Percentiles rank a stretch among this genome's conserved stretches.
These are phyloP conservation scores for Drosophila willistoni DNA, from an alignment of 1,140 invertebrate genomes.

Conservation along the genomic window DNA sequence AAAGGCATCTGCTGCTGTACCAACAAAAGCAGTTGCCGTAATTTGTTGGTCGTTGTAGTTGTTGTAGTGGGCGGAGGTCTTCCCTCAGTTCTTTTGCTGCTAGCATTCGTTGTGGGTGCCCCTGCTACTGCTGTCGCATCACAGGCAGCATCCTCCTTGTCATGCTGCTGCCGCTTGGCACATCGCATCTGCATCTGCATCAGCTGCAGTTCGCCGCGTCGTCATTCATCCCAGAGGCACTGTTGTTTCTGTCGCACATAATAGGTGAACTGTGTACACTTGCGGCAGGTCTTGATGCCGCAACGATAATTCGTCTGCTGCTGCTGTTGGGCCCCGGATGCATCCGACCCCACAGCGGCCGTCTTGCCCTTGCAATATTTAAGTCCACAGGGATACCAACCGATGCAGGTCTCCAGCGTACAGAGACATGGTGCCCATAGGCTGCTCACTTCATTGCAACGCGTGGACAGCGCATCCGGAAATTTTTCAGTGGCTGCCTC, in stretches of 20 bases:
- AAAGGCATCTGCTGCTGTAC: conserved; percentile 79
- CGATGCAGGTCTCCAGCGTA: conserved; percentile 92
- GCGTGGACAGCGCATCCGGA: conserved; percentile 83
- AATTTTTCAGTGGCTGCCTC: conserved; percentile 85
- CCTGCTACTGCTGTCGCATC: conserved; percentile 27
- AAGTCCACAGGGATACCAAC: conserved; percentile 95
- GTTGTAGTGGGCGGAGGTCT: conserved; percentile 38
- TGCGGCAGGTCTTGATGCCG: conserved; percentile 97
- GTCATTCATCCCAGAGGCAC: conserved; percentile 95
- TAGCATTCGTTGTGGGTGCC: conserved; percentile 31
- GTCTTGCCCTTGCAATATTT: conserved; percentile 94
- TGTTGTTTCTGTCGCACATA: conserved; percentile 91
- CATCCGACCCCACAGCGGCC: conserved; percentile 59
- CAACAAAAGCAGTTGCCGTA: conserved; percentile 77
- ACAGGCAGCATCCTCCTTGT: conserved; percentile 28
- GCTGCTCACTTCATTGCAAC: conserved; percentile 87
- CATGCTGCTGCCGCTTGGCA: conserved; percentile 47
- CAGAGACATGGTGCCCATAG: conserved; percentile 90
- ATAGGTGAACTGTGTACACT: conserved; percentile 94
- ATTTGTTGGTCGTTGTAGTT: conserved; percentile 73
- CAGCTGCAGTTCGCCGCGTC: conserved; percentile 76
- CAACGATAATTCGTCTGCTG: conserved; percentile 90
- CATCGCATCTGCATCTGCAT: conserved; percentile 60
- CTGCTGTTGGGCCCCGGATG: conserved; percentile 74
- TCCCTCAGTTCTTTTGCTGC: conserved; percentile 39